A percentile compares a stretch with the other conserved stretches of the same genome.
phyloP scores from a whole-genome alignment of 1,140 invertebrate species.

The Aphis gossypii region DNA sequence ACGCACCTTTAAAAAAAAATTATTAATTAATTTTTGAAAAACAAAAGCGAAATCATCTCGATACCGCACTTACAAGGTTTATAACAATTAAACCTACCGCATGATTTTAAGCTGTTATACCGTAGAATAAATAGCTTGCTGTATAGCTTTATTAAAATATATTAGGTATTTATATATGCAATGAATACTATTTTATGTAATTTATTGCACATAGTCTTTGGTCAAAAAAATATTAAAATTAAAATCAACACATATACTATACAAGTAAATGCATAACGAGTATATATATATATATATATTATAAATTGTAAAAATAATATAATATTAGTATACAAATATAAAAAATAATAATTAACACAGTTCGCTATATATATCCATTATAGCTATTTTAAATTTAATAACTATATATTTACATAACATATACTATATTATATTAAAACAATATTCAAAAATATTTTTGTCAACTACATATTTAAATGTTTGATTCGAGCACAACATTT shows the following conservation, averaged over 20 bases:
- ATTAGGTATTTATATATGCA: background rate
- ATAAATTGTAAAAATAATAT: background rate
- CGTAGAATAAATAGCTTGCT: background rate
- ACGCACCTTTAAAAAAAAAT: conserved; percentile 52
- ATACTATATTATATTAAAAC: no score
- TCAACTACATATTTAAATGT: no score
- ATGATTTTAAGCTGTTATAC: conserved; percentile 11
- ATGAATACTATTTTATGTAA: background rate
- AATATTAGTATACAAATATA: background rate
- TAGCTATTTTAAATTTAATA: background rate
- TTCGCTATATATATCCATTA: background rate
- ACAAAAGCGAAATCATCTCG: conserved; percentile 51
- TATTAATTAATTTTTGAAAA: conserved; percentile 57
- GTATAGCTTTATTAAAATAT: background rate
- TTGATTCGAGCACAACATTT: no score
- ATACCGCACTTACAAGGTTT: conserved; percentile 39
- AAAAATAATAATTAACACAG: background rate
- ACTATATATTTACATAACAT: no score
- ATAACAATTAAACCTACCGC: conserved; percentile 40
- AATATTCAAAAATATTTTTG: no score
- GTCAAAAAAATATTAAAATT: background rate
- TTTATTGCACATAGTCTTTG: background rate
- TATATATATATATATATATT: background rate
- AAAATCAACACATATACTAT: background rate
- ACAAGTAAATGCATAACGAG: background rate